These are phyloP conservation scores for Andricus grossulariae DNA, from an alignment of 1,140 invertebrate genomes.

Conservation along the genomic window DNA sequence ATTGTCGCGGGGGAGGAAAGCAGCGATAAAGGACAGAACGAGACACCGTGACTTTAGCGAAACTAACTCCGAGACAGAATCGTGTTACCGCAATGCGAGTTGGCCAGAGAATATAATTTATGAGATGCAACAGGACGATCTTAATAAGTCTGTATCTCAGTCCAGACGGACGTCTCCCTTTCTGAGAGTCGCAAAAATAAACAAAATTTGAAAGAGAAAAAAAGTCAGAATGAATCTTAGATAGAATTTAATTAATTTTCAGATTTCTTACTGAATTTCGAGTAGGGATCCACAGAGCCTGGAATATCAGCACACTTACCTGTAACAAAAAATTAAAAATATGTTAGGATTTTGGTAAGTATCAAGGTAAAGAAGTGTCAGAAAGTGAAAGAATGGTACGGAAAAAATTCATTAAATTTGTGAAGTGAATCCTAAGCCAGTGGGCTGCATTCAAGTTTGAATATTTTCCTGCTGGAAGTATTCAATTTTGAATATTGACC, in stretches of 20 bases:
- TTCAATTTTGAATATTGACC: too few relatives aligned
- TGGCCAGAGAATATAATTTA: slow-evolving; percentile 41
- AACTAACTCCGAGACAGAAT: slow-evolving; percentile 43
- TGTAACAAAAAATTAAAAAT: background rate
- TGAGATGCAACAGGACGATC: slow-evolving; percentile 35
- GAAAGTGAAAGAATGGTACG: background rate
- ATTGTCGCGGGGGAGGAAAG: slow-evolving; percentile 32
- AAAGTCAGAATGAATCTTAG: background rate
- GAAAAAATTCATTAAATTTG: too few relatives aligned
- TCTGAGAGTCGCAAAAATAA: too few relatives aligned
- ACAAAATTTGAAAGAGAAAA: too few relatives aligned
- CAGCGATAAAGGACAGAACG: slow-evolving; percentile 30
- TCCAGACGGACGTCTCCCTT: too few relatives aligned
- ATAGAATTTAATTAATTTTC: background rate
- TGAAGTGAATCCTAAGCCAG: too few relatives aligned
- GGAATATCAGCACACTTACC: slow-evolving; percentile 1
- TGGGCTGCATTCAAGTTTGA: too few relatives aligned
- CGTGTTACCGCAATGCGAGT: slow-evolving; percentile 41
- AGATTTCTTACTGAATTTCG: background rate
- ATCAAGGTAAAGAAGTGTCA: background rate
- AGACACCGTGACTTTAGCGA: slow-evolving; percentile 44
- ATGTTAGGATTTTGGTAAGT: background rate
- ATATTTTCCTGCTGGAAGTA: too few relatives aligned
- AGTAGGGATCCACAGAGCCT: background rate
- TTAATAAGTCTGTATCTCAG: slow-evolving; percentile 37